Base-by-base conservation (phyloP, 2,888 invertebrate species). In the Ormyrus pomaceus region DNA sequence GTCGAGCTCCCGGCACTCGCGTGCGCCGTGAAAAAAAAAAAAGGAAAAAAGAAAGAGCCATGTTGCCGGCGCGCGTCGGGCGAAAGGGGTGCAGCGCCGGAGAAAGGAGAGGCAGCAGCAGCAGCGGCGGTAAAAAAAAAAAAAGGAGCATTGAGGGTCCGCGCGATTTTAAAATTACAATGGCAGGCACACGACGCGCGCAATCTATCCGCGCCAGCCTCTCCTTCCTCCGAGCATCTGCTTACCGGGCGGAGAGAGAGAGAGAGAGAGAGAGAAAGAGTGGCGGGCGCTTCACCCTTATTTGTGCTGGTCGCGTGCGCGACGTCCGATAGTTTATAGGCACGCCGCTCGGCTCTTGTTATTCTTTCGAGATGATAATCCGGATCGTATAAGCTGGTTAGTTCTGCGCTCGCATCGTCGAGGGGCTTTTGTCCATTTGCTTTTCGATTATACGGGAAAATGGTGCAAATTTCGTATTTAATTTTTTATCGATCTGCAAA, bases 101-200 rank as follows among this genome's bases (percentile, higher is more conserved):
- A 19, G 19, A 19, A 51, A 56, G 6, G 10, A 13, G n/a, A n/a
- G 55, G 59, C 45, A 58, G 62, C 66, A 53, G 55, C 19, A 19
- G 19, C 19, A 2, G 19, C 45, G 51, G 19, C 55, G 53, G 5
- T 58, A 55, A n/a, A 11, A 58, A 50, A 65, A n/a, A 34, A 71
- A 51, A 71, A 45, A 73, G 73, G 10, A 46, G 10, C 11, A 11
- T 13, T 45, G 79, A 65, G 82, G 82, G 83, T 72, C 85, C 84
- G 86, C 84, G 83, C 86, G 86, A 90, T 88, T 90, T 89, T 88
- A 87, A 89, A 90, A 89, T 90, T 86, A 89, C 89, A 90, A 89
- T 89, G 88, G 88, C 82, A 86, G 87, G 86, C 88, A 87, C 88
- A 88, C 88, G 87, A 87, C 86, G 82, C 83, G 83, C 84, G 84